Evolutionary conservation across 2,888 invertebrate genomes (phyloP), one percentile per base, ranked within the genome.

Genomic region (Myopa tessellatipennis): DNA sequence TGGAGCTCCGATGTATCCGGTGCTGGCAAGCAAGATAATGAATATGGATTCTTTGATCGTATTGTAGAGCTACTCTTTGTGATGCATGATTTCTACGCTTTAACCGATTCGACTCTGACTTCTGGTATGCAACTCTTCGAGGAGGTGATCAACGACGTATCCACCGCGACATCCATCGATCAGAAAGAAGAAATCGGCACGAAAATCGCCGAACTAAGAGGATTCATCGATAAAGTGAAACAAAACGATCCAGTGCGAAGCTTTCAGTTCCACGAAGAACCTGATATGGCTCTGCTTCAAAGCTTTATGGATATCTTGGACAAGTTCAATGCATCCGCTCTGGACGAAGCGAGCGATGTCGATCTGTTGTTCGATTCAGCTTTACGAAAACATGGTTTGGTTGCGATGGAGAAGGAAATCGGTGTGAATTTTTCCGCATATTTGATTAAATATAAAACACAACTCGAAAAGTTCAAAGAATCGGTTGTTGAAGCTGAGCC

Each of bases 21-120:
- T 16, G 10, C 55, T 12, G 55, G 55, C 3, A 55, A 45, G 45
- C 14, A 26, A 34, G 18, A n/a, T 34, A 8, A 7, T 3, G 36
- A 52, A n/a, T 34, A 70, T 6, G 52, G 52, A 34, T 70, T 55
- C 10, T 70, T 55, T 1, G 55, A 52, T 36, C 52, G 34, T 26
- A 10, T 70, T 26, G 55, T 55, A 8, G 55, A 52, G 34, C 7
- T 70, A 12, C 52, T 70, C 14, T 70, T 55, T 14, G 70, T 36
- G 34, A 34, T 70, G 70, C 70, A 70, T 16, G 55, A 70, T 52
- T 70, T 70, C 55, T 55, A 70, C 70, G 34, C 26, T 36, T 50
- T 69, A 45, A 69, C 69, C 26, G 45, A 50, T 50, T 69, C 69
- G 7, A 69, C 69, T 5, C 50, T 69, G 26, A 26, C 6, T 18